Evolutionary conservation across 2,113 vertebrate species (phyloP), one percentile per base, ranked within the genome.

Genomic region (Pseudolaguvia tuberculata): DNA sequence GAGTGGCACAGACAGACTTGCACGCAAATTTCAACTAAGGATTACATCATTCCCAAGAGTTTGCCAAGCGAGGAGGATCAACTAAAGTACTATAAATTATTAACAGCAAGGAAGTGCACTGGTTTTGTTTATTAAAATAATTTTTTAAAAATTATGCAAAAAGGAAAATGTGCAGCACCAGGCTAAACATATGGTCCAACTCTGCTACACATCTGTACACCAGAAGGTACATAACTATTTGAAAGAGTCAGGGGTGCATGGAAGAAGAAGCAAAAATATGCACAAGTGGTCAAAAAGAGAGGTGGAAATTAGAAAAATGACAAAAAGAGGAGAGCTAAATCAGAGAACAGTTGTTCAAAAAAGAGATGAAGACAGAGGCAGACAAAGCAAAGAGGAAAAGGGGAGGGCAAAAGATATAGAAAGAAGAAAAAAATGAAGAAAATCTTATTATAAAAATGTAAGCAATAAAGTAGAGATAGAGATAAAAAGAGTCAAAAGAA

Each of bases 61-160:
- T 35, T 62, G 31, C n/a, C 11, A 10, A 65, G n/a, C 23, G 72
- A 80, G 77, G 58, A 63, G 42, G 75, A 47, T 58, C 70, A 78
- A 83, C 81, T 81, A 73, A 84, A 81, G 72, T 73, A 75, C 25
- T 65, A 25, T n/a, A 25, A 39, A 63, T 23, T 48, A n/a, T n/a
- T 7, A 17, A 48, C 45, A 66, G 4, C 8, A 65, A 47, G 3
- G 42, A 66, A 9, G 45, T 66, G 48, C 21, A 66, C 3, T 66
- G 45, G 14, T 48, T 27, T 50, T 50, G 45, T 50, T 50, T 20
- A 25, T 47, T 5, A 47, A 4, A 27, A 27, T 4, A 2, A 20
- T 67, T n/a, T n/a, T n/a, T n/a, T n/a, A 12, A 23, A 45, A 25
- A 18, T 18, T 6, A 6, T 50, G 21, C 25, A 66, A 47, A 25